phyloP scores from a whole-genome alignment of 2,797 vertebrate genomes.

The Apogon hyalosoma region DNA sequence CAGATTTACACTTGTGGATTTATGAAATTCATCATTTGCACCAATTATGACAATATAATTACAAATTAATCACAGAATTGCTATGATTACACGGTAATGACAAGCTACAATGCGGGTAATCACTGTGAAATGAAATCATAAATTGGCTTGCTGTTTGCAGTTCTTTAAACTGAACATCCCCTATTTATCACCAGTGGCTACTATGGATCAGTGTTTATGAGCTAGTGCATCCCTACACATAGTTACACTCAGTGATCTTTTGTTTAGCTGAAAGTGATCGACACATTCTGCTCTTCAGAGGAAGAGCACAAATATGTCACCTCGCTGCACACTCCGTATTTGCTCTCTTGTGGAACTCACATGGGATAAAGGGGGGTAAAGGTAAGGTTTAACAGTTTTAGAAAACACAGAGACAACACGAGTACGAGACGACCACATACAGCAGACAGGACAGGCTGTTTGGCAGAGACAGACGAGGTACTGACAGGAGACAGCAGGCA shows the following conservation, averaged over 20 bases:
- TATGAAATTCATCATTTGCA: constrained; percentile 57
- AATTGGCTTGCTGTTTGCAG: constrained; percentile 46
- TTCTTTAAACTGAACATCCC: constrained; percentile 24
- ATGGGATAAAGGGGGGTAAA: constrained; percentile 59
- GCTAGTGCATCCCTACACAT: neutral
- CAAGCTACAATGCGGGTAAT: constrained; percentile 59
- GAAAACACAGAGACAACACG: constrained; percentile 85
- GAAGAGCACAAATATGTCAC: neutral
- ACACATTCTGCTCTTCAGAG: constrained; percentile 3
- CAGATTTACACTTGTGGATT: constrained; percentile 34
- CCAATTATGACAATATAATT: constrained; percentile 64
- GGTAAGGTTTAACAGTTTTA: constrained; percentile 84
- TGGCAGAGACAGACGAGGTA: constrained; percentile 73
- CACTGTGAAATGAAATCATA: constrained; percentile 69
- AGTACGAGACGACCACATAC: constrained; percentile 68
- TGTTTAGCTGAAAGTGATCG: too few relatives aligned
- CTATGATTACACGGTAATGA: constrained; percentile 66
- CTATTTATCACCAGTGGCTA: constrained; percentile 12
- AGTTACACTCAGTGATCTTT: neutral
- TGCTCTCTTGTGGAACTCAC: constrained; percentile 90
- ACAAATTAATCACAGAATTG: constrained; percentile 66
- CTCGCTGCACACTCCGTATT: constrained; percentile 27
- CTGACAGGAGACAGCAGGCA: constrained; percentile 80
- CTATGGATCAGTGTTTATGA: neutral
- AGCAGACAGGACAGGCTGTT: constrained; percentile 66